A percentile compares a stretch with the other conserved stretches of the same genome.
Evolutionary conservation across 2,888 invertebrate species (phyloP).

Genomic region (Cryptosula pallasiana): DNA sequence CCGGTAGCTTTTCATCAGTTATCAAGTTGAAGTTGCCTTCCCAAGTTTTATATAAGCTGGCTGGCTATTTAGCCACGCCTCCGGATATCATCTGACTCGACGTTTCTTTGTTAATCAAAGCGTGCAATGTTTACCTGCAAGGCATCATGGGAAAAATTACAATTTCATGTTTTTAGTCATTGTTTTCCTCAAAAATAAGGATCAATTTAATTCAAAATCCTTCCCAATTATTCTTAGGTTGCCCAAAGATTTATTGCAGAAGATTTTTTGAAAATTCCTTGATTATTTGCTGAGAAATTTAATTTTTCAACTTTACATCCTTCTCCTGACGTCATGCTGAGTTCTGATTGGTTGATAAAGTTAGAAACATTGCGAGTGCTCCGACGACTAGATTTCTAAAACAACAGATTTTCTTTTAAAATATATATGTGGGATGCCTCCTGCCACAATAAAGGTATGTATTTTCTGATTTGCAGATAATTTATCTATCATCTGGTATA

Average conservation of each 20-base stretch:
- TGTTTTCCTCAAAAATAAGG: neutral
- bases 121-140: neutral
- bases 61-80: neutral
- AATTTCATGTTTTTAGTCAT: neutral
- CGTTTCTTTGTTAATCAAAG: neutral
- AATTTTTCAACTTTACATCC: conserved; percentile 19
- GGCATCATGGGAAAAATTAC: conserved; percentile 18
- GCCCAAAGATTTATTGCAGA: neutral
- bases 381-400: neutral
- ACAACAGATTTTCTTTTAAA: neutral
- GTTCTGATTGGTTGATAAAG: neutral
- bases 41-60: neutral
- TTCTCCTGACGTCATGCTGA: conserved; percentile 11
- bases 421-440: conserved; percentile 6
- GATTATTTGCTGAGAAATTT: neutral
- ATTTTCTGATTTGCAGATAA: neutral
- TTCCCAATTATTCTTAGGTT: neutral
- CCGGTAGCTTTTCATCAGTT: too few relatives aligned
- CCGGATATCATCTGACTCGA: neutral
- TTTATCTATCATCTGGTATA: neutral
- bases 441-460: neutral
- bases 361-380: neutral
- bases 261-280: neutral
- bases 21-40: neutral
- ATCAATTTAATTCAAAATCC: neutral